Evolutionary conservation across 2,113 vertebrate species (phyloP).

Genomic region (Onychostruthus taczanowskii): DNA sequence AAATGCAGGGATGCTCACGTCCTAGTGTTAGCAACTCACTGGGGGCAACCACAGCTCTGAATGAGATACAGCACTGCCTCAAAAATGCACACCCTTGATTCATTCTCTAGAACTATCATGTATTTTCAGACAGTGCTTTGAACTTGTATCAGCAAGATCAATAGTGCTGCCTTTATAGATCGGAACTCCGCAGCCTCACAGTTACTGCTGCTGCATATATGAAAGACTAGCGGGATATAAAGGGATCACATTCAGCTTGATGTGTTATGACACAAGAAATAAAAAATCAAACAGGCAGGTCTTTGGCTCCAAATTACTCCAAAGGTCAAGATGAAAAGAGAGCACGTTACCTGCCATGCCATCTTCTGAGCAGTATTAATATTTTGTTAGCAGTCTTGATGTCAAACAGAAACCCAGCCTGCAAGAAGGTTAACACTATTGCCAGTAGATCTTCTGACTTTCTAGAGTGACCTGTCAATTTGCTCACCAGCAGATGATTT

Average conservation of each 20-base stretch:
- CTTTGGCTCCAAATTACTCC: not conserved
- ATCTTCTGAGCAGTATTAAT: not conserved
- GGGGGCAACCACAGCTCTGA: not conserved
- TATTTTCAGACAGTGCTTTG: not conserved
- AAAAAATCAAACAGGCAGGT: not conserved
- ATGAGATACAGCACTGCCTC: not conserved
- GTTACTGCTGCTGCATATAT: not conserved
- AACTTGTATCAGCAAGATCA: not conserved
- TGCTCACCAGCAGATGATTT: not conserved
- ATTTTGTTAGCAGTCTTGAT: not conserved
- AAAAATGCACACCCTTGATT: not conserved
- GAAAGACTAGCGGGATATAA: not conserved
- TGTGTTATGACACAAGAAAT: not conserved
- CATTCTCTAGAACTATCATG: not conserved
- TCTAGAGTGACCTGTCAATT: not conserved
- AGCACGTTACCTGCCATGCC: not conserved
- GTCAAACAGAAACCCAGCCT: not conserved
- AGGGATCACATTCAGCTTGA: not conserved
- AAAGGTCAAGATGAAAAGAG: not conserved
- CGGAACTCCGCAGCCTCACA: not conserved
- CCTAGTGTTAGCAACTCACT: not conserved
- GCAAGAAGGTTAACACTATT: not conserved
- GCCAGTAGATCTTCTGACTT: not conserved
- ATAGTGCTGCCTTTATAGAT: not conserved
- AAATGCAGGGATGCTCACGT: not conserved